A percentile compares a stretch with the other conserved stretches of the same genome.
phyloP scores from a whole-genome alignment of 2,888 invertebrate species.

The Ctenicera cuprea region DNA sequence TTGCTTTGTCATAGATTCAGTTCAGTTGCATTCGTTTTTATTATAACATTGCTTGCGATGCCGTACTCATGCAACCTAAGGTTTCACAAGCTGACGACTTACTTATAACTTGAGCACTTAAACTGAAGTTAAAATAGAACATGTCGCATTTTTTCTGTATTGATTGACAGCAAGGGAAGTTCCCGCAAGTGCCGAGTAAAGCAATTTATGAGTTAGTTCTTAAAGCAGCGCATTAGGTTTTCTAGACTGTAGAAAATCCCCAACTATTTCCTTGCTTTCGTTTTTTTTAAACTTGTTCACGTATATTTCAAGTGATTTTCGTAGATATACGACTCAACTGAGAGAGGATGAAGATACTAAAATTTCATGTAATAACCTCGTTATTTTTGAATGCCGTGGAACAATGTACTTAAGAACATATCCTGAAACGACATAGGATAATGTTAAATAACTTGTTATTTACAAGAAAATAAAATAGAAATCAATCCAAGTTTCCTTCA shows the following conservation, averaged over 20 bases:
- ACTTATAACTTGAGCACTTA: slow-evolving; percentile 25
- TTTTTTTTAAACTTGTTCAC: background rate
- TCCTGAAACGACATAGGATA: too few species aligned
- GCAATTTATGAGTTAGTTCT: slow-evolving; percentile 11
- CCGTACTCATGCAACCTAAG: background rate
- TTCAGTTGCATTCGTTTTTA: slow-evolving; percentile 7
- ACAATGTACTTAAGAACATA: too few species aligned
- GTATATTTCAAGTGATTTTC: too few species aligned
- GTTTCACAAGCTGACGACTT: slow-evolving; percentile 19
- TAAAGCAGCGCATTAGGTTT: slow-evolving; percentile 3
- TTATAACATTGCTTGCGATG: background rate
- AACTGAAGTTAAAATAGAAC: slow-evolving; percentile 24
- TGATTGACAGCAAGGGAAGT: slow-evolving; percentile 34
- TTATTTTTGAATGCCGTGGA: too few species aligned
- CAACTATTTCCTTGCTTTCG: background rate
- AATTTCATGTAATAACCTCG: too few species aligned
- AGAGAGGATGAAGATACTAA: too few species aligned
- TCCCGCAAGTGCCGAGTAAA: slow-evolving; percentile 18
- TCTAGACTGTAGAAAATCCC: background rate
- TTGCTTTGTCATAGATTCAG: background rate
- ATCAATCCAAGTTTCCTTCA: too few species aligned
- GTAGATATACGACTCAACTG: too few species aligned
- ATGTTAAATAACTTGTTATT: too few species aligned
- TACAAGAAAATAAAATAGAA: too few species aligned
- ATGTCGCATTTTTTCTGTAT: slow-evolving; percentile 10